Evolutionary conservation across 2,113 vertebrate genomes (phyloP), one percentile per base, ranked within the genome.

Genomic region (Scolopax mira): DNA sequence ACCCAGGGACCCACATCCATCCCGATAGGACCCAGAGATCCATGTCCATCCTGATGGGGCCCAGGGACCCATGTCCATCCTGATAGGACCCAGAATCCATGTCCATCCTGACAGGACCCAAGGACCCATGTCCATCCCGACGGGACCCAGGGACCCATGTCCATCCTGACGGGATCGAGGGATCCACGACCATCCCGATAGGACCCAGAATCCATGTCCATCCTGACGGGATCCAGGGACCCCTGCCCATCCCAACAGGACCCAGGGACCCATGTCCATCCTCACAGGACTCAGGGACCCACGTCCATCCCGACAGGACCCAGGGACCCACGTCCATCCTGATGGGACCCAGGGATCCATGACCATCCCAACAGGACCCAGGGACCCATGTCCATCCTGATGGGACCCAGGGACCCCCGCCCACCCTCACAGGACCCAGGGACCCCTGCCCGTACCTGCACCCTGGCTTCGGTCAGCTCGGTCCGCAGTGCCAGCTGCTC

Each of bases 401-500:
- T 7, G 6, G 58, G n/a, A 60, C 2, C 12, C 13, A 21, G 21
- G 14, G 5, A 10, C 8, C 52, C 6, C 0, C 23, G 66, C 39
- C 60, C 16, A 18, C 18, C 42, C 42, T 7, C 16, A 44, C 16
- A 8, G 42, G 42, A 44, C 16, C 42, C 42, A 27, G n/a, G 13
- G 12, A 10, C 18, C 46, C 6, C 1, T 35, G 65, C 74, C 89
- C 91, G 1, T 96, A 99, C 99, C 99, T 99, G 99, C 93, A 99
- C 99, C 85, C 99, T 97, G 70, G 99, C 99, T 84, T 99, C 99
- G 0, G 99, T 99, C 58, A 99, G 98, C 81, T 99, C 99, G 0
- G 99, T 99, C 89, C 98, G 94, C 49, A 99, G 96, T 1, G 99
- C 99, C 97, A 99, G 97, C 98, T 99, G 99, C 96, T 99, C 99